Percentiles rank a stretch among this genome's conserved stretches.
phyloP scores from a whole-genome alignment of 2,797 vertebrate species.

The Periparus ater region DNA sequence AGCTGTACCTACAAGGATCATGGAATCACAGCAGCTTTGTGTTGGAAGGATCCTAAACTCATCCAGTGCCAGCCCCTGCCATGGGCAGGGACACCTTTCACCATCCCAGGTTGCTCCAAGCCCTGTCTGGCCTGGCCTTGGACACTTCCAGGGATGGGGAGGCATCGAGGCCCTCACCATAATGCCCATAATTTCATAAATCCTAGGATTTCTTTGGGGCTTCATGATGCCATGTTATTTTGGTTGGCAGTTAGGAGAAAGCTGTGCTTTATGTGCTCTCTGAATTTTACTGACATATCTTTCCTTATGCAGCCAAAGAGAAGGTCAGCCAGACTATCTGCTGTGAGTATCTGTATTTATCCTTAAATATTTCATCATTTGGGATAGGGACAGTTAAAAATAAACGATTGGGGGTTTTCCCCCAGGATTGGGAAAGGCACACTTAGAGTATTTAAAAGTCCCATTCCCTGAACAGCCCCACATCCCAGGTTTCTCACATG shows the following conservation, averaged over 20 bases:
- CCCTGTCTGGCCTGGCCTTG: rapidly evolving
- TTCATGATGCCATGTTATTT: rapidly evolving
- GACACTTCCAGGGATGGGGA: not conserved
- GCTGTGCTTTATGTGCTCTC: not conserved
- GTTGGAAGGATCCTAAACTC: not conserved
- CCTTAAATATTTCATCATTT: rapidly evolving
- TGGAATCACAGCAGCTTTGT: not conserved
- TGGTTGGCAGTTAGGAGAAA: not conserved
- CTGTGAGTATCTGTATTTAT: constrained; percentile 81
- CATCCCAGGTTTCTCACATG: rapidly evolving
- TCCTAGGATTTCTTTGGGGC: rapidly evolving
- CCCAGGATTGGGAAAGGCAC: not conserved
- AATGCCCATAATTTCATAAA: rapidly evolving
- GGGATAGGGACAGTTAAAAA: not conserved
- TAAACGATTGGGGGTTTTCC: rapidly evolving
- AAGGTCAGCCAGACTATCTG: constrained; percentile 91
- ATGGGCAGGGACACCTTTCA: not conserved
- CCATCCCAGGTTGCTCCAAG: not conserved
- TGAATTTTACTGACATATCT: not conserved
- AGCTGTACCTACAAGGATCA: not conserved
- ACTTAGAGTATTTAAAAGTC: not conserved
- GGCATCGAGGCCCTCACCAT: not conserved
- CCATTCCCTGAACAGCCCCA: not conserved
- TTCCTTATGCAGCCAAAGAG: constrained; percentile 86
- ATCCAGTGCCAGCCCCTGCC: not conserved